Evolutionary conservation across 2,113 vertebrate species (phyloP).

Genomic region (Austrofundulus limnaeus): DNA sequence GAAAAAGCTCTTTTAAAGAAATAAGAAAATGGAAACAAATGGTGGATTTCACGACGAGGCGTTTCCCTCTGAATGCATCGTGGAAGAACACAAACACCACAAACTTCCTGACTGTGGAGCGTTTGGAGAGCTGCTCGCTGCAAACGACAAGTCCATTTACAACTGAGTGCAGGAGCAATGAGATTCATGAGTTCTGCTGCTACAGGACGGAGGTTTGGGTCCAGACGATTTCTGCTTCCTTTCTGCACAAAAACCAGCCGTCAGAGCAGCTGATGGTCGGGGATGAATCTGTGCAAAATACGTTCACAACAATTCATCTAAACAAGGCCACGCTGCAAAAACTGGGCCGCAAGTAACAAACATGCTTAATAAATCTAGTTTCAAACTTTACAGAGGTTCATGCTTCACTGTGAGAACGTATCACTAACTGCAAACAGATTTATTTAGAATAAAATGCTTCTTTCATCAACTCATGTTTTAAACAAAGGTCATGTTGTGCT

Average conservation of each 20-base stretch:
- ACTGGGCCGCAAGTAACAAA: no score
- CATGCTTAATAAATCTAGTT: no score
- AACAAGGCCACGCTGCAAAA: not conserved
- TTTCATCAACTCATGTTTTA: no score
- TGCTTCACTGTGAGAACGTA: no score
- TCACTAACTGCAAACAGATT: no score
- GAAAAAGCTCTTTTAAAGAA: slow-evolving; percentile 22
- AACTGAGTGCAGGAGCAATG: slow-evolving; percentile 65
- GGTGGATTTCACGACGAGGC: slow-evolving; percentile 45
- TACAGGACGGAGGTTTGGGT: slow-evolving; percentile 64
- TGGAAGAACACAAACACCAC: slow-evolving; percentile 34
- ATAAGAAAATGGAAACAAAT: slow-evolving; percentile 2
- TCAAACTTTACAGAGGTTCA: no score
- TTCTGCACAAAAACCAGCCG: slow-evolving; percentile 36
- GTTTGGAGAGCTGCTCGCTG: slow-evolving; percentile 33
- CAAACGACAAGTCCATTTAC: slow-evolving; percentile 58
- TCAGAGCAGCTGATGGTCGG: not conserved
- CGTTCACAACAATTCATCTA: slow-evolving; percentile 6
- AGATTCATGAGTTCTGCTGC: slow-evolving; percentile 73
- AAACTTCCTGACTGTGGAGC: slow-evolving; percentile 48
- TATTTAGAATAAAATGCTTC: no score
- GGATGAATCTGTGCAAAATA: not conserved
- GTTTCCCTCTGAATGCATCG: slow-evolving; percentile 44
- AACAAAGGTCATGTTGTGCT: no score
- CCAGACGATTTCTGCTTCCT: slow-evolving; percentile 46